Percentiles rank a stretch among this genome's conserved stretches.
These are phyloP conservation scores for Gnathonemus echidnorhynchus DNA, from an alignment of 2,113 vertebrate species.

Conservation along the genomic window DNA sequence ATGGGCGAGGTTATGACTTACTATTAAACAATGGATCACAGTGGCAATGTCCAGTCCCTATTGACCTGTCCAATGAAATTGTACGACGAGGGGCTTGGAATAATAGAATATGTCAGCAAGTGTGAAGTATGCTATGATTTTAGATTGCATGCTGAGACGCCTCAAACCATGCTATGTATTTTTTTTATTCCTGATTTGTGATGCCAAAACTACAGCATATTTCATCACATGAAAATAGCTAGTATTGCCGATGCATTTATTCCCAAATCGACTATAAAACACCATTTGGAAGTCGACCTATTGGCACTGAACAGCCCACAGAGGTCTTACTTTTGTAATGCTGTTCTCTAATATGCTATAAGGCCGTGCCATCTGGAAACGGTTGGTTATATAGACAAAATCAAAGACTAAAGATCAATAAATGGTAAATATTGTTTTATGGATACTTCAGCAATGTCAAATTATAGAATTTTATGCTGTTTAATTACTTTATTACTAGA, in stretches of 20 bases:
- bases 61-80: conserved; percentile 28
- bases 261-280: not conserved
- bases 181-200: conserved; percentile 16
- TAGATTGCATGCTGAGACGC: conserved; percentile 38
- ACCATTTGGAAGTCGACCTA: not conserved
- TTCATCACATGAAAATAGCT: conserved; percentile 2
- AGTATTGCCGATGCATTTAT: conserved; percentile 6
- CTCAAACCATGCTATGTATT: conserved; percentile 17
- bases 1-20: conserved; percentile 36
- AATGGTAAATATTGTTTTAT: not conserved
- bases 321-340: not conserved
- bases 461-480: not conserved
- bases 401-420: not conserved
- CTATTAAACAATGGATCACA: conserved; percentile 41
- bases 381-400: not conserved
- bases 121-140: conserved; percentile 42
- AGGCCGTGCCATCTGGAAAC: not conserved
- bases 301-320: not conserved
- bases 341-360: not conserved
- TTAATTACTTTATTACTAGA: not conserved
- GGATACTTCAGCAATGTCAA: not conserved
- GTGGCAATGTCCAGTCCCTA: conserved; percentile 25
- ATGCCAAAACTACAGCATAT: conserved; percentile 20
- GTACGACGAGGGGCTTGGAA: conserved; percentile 37
- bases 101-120: conserved; percentile 39